Evolutionary conservation across 2,797 vertebrate species (phyloP), one percentile per base, ranked within the genome.

Genomic region (Syngnathus rostellatus): DNA sequence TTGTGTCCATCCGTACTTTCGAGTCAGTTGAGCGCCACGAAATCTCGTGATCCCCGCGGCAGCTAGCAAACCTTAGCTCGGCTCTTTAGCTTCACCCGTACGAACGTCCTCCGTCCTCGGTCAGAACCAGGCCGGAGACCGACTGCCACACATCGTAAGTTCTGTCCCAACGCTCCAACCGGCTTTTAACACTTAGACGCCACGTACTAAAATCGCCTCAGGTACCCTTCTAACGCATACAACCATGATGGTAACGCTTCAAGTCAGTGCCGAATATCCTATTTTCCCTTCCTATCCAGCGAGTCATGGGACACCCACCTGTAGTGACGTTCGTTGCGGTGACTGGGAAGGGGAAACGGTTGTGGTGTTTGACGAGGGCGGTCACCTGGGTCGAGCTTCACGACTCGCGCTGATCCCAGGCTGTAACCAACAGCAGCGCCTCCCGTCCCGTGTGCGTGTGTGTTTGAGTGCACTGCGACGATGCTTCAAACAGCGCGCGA

Each of bases 41-140:
- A 55, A 25, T 25, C 45, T 63, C 11, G 45, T 1, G 23, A 31
- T 6, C 25, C 62, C 16, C 45, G 14, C 25, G 12, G 45, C 12
- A 37, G 72, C 68, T 77, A 82, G 78, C 81, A 73, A 66, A 62
- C 67, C 64, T 9, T 83, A 82, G 78, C 83, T 72, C 1, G 63
- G 64, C 77, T 19, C 25, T 43, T 19, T 69, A 61, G 67, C 76
- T 37, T 58, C 25, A 14, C 55, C 31, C 55, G 58, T 69, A 5
- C 59, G 57, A 59, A 64, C 72, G 51, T 68, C 78, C 72, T 68
- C 77, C n/a, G 66, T 68, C 46, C 55, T 45, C 21, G 3, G 80
- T 85, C 85, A 81, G 85, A 84, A 88, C 82, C 77, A 82, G 84
- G 84, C 85, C 66, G 70, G n/a, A 58, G 66, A 17, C 50, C 59